Evolutionary conservation across 2,888 invertebrate species (phyloP).

Genomic region (Mesopsocus fuscifrons): DNA sequence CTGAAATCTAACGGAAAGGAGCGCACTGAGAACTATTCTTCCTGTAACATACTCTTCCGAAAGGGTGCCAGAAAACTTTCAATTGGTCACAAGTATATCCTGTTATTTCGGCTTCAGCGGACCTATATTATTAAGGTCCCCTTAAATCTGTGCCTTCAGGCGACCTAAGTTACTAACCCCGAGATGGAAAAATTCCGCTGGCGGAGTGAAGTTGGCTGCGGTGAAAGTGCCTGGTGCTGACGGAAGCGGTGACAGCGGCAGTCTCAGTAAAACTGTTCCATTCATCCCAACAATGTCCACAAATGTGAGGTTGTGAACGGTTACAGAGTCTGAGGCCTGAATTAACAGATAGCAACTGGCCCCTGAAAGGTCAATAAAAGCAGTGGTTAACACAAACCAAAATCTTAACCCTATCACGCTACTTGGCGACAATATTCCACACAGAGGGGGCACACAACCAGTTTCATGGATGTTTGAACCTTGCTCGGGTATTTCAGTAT

Average conservation of each 20-base stretch:
- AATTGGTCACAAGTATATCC: too few relatives aligned
- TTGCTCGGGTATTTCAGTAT: too few relatives aligned
- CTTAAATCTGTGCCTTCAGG: too few relatives aligned
- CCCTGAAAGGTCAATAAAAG: constrained; percentile 16
- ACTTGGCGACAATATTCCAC: too few relatives aligned
- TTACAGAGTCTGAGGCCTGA: constrained; percentile 18
- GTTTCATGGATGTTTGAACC: too few relatives aligned
- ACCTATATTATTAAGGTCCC: too few relatives aligned
- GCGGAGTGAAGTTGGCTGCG: constrained; percentile 39
- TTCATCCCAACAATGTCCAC: constrained; percentile 19
- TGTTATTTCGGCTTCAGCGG: too few relatives aligned
- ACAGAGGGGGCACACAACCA: too few relatives aligned
- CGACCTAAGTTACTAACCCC: constrained; percentile 32
- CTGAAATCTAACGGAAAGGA: constrained; percentile 33
- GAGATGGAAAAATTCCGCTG: constrained; percentile 43
- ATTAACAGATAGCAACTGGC: constrained; percentile 19
- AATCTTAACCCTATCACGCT: too few relatives aligned
- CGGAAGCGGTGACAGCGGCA: constrained; percentile 15
- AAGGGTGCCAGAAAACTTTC: too few relatives aligned
- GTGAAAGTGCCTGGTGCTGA: constrained; percentile 25
- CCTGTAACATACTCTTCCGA: too few relatives aligned
- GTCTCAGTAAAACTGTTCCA: constrained; percentile 17
- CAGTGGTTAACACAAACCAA: constrained; percentile 2
- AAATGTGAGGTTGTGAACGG: constrained; percentile 19
- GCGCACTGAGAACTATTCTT: too few relatives aligned